Conservation (phyloP, 1,140 invertebrate species). For the Aphaenogaster rudis region DNA sequence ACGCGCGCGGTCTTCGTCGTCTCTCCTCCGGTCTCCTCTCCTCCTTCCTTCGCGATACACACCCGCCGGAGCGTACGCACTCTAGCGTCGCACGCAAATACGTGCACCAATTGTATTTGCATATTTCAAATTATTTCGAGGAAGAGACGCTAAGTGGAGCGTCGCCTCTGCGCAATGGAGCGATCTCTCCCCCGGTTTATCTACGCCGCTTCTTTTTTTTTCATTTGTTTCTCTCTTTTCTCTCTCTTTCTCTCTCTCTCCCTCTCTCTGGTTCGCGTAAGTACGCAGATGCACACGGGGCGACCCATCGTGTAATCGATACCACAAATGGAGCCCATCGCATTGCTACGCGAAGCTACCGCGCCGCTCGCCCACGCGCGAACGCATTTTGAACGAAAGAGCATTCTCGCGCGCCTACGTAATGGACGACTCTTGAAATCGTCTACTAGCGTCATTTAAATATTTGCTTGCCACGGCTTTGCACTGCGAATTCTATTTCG, state of each 20-base stretch:
- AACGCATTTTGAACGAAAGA: slow-evolving; percentile 19
- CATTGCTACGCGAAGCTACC: slow-evolving; percentile 48
- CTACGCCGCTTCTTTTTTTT: slow-evolving; percentile 55
- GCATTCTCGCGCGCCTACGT: slow-evolving; percentile 37
- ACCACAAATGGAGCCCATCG: slow-evolving; percentile 38
- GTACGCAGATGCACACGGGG: slow-evolving; percentile 58
- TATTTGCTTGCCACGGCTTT: slow-evolving; percentile 44
- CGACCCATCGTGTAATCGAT: slow-evolving; percentile 66
- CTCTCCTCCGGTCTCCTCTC: neutral
- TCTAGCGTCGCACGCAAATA: slow-evolving; percentile 50
- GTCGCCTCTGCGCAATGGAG: slow-evolving; percentile 70
- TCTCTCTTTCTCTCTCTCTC: neutral
- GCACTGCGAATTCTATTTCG: slow-evolving; percentile 49
- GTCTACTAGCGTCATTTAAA: slow-evolving; percentile 48
- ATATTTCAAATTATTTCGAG: slow-evolving; percentile 79
- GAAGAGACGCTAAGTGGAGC: slow-evolving; percentile 75
- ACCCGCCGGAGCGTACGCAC: neutral
- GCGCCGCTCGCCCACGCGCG: neutral
- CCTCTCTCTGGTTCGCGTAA: slow-evolving; percentile 34
- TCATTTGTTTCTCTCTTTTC: neutral
- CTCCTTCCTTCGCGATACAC: slow-evolving; percentile 19
- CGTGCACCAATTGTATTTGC: slow-evolving; percentile 73
- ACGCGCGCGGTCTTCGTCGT: slow-evolving; percentile 63
- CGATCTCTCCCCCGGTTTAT: slow-evolving; percentile 62
- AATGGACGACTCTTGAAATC: slow-evolving; percentile 30